These are phyloP conservation scores for Porites australiensis DNA, from an alignment of 64 coral and sea anemone genomes.

Conservation along the genomic window DNA sequence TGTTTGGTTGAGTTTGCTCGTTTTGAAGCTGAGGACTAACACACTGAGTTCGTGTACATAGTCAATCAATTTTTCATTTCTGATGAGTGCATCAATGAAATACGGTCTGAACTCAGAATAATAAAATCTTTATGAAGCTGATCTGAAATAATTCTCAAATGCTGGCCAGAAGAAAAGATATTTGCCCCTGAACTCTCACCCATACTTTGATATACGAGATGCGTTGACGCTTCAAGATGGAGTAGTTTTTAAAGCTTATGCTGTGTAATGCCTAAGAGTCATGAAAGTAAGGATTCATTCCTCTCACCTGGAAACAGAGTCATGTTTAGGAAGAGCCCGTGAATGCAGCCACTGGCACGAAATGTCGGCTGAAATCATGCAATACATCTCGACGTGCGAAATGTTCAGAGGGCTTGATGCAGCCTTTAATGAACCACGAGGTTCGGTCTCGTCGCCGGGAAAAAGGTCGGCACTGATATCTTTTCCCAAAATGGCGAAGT, in stretches of 20 bases:
- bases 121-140: conserved; percentile 7
- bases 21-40: too few relatives aligned
- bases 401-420: conserved; percentile 14
- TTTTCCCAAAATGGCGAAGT: conserved; percentile 11
- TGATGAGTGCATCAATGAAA: neutral
- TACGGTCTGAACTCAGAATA: conserved; percentile 8
- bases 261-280: conserved; percentile 24
- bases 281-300: conserved; percentile 27
- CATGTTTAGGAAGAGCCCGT: neutral
- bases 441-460: conserved; percentile 18
- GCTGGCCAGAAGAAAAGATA: conserved; percentile 16
- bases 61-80: conserved; percentile 22
- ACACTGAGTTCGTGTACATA: conserved; percentile 9
- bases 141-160: neutral
- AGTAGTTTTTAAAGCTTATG: conserved; percentile 24
- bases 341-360: conserved; percentile 44
- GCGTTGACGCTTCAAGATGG: conserved; percentile 43
- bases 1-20: too few relatives aligned
- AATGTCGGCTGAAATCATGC: conserved; percentile 11
- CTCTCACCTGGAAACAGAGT: conserved; percentile 4
- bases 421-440: conserved; percentile 22
- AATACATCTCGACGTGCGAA: conserved; percentile 7
- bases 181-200: neutral
- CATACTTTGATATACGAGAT: conserved; percentile 22
- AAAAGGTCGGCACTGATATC: conserved; percentile 16